A percentile compares a stretch with the other conserved stretches of the same genome.
phyloP scores from a whole-genome alignment of 2,113 vertebrate genomes.

The Pimephales promelas region DNA sequence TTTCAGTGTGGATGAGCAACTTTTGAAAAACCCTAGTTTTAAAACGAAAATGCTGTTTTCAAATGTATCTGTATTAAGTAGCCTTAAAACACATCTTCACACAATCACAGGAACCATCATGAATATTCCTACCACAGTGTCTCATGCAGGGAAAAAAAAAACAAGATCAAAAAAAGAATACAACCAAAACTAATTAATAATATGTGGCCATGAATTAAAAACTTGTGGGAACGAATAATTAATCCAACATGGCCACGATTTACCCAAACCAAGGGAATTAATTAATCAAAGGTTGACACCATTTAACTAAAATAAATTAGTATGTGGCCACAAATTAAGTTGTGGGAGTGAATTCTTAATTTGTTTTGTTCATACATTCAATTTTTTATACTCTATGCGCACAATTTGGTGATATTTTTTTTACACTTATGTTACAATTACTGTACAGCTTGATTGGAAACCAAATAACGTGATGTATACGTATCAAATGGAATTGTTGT shows the following conservation, averaged over 20 bases:
- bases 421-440: background rate
- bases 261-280: background rate
- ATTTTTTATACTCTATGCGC: background rate
- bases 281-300: background rate
- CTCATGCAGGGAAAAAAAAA: background rate
- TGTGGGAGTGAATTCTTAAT: background rate
- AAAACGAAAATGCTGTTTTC: no score
- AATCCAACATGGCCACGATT: background rate
- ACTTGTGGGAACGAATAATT: background rate
- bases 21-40: no score
- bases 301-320: background rate
- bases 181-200: no score
- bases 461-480: background rate
- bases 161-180: no score
- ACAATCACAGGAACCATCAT: background rate
- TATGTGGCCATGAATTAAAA: no score
- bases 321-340: background rate
- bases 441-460: background rate
- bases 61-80: no score
- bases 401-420: background rate
- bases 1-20: no score
- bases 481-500: background rate
- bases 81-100: background rate
- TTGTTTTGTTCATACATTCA: background rate
- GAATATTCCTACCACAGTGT: background rate